phyloP scores from a whole-genome alignment of 37 sponge, comb jelly and placozoan genomes.

The Oopsacas minuta region DNA sequence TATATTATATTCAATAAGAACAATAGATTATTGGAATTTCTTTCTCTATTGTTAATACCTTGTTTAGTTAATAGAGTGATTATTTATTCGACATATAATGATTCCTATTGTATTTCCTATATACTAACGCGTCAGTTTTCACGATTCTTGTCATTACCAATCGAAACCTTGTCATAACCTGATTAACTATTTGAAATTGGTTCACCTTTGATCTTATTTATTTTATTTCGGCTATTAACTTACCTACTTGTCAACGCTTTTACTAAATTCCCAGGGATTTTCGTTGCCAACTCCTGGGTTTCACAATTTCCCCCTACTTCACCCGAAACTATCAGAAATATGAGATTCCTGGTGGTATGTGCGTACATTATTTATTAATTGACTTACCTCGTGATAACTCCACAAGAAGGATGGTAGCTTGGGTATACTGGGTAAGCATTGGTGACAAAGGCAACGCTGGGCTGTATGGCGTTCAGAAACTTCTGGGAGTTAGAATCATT shows the following conservation, averaged over 20 bases:
- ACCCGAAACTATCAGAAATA: too few relatives aligned
- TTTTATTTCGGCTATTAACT: neutral
- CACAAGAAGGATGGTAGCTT: neutral
- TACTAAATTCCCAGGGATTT: too few relatives aligned
- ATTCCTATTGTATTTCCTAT: neutral
- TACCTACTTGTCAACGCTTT: neutral
- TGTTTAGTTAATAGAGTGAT: too few relatives aligned
- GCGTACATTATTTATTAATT: neutral
- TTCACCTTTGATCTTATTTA: too few relatives aligned
- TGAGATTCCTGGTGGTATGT: too few relatives aligned
- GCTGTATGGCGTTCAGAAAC: neutral
- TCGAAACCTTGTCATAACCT: too few relatives aligned
- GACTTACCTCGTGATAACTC: neutral
- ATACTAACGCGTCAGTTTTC: too few relatives aligned
- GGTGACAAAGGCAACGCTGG: neutral
- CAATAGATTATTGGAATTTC: neutral
- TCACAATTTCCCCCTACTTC: too few relatives aligned
- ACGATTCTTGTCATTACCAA: too few relatives aligned
- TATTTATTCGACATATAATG: too few relatives aligned
- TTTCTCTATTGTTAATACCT: neutral
- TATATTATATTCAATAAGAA: neutral
- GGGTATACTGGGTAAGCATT: neutral
- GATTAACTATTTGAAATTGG: too few relatives aligned
- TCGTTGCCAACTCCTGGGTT: too few relatives aligned
- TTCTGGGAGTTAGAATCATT: constrained; percentile 3